Evolutionary conservation across 2,113 vertebrate genomes (phyloP).

Genomic region (Psephotus haematonotus): DNA sequence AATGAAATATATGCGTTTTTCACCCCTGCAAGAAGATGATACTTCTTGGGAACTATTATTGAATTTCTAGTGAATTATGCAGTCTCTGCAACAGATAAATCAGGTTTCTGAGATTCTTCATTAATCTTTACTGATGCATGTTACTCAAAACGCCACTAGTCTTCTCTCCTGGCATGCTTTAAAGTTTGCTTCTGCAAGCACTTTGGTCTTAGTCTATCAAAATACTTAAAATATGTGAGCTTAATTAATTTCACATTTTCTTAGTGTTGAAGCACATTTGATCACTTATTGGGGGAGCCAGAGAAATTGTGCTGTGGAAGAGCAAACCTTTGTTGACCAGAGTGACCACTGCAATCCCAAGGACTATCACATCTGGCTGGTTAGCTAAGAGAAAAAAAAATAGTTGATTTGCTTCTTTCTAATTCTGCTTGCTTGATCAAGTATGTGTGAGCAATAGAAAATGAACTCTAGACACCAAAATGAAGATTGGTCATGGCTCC

Average conservation of each 20-base stretch:
- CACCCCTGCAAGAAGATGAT: background rate
- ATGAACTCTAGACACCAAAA: background rate
- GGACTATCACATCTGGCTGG: background rate
- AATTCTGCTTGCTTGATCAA: background rate
- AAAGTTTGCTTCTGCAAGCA: background rate
- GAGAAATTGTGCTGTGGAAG: background rate
- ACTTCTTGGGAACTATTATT: background rate
- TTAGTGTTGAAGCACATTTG: background rate
- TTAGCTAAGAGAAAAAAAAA: background rate
- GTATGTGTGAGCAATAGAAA: background rate
- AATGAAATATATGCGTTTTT: background rate
- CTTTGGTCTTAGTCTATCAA: background rate
- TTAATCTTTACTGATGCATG: background rate
- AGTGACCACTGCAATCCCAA: background rate
- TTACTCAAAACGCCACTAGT: background rate
- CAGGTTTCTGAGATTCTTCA: background rate
- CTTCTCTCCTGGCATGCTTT: background rate
- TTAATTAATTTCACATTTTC: background rate
- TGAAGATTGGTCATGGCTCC: background rate
- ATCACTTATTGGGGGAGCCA: background rate
- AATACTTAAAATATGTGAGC: background rate
- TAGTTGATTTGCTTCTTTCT: background rate
- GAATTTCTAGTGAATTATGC: background rate
- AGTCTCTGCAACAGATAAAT: background rate
- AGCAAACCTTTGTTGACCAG: background rate